phyloP scores from a whole-genome alignment of 1,140 invertebrate genomes.

The Pseudomyrmex flavicornis region DNA sequence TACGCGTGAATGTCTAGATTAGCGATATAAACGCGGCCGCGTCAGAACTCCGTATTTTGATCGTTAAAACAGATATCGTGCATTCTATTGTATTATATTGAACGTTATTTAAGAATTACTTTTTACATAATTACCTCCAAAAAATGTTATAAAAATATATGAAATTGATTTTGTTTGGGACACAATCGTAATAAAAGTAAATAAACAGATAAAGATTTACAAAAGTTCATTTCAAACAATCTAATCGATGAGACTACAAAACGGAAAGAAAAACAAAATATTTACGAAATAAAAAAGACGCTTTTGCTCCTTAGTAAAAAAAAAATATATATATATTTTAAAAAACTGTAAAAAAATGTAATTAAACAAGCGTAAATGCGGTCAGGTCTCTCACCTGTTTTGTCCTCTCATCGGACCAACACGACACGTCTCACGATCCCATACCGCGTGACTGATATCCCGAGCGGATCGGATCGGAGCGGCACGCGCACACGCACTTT shows the following conservation, averaged over 20 bases:
- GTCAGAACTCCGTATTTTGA: no score
- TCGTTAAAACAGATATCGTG: no score
- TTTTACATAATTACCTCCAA: no score
- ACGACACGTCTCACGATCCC: conserved; percentile 17
- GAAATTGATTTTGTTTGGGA: no score
- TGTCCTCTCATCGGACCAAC: conserved; percentile 59
- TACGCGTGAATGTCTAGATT: no score
- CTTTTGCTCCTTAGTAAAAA: background rate
- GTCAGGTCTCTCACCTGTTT: conserved; percentile 23
- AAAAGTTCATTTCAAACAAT: background rate
- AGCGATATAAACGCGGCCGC: no score
- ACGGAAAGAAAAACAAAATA: no score
- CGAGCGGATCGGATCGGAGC: conserved; percentile 26
- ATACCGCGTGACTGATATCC: conserved; percentile 48
- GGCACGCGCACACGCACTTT: conserved; percentile 75
- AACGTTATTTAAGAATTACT: no score
- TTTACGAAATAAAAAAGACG: background rate
- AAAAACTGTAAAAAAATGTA: no score
- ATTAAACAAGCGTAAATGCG: background rate
- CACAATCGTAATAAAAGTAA: background rate
- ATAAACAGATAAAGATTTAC: background rate
- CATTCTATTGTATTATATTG: no score
- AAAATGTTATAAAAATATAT: no score
- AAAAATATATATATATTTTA: background rate
- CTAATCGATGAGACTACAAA: no score